These are phyloP conservation scores for Drosophila flavopinicola DNA, from an alignment of 2,888 invertebrate genomes.

Conservation along the genomic window DNA sequence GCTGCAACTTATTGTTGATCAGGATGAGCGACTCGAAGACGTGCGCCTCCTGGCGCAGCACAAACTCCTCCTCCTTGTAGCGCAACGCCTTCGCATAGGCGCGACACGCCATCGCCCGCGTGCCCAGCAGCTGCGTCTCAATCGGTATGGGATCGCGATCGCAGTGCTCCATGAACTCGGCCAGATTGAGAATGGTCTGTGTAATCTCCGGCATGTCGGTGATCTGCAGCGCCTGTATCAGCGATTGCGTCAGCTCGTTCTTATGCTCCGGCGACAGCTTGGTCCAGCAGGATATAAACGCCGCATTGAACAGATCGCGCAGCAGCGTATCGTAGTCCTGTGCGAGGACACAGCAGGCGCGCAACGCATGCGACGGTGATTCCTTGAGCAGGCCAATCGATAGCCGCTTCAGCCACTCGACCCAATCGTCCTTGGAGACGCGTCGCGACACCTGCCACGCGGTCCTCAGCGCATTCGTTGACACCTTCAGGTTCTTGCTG, in stretches of 20 bases:
- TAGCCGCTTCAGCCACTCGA: conserved; percentile 97
- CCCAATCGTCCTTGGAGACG: conserved; percentile 99
- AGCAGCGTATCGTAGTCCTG: conserved; percentile 98
- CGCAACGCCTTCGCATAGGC: conserved; percentile 88
- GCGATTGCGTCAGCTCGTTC: conserved; percentile 92
- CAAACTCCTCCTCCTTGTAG: conserved; percentile 96
- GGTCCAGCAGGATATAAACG: conserved; percentile 99
- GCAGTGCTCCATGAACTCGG: conserved; percentile 99
- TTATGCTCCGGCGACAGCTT: conserved; percentile 92
- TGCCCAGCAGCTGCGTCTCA: conserved; percentile 93
- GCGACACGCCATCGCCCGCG: conserved; percentile 97
- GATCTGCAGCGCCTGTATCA: conserved; percentile 95
- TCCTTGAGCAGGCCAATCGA: conserved; percentile 97
- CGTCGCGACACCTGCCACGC: conserved; percentile 96
- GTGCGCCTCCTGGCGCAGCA: conserved; percentile 91
- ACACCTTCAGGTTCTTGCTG: conserved; percentile 92
- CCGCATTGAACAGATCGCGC: conserved; percentile 98
- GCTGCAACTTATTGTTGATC: conserved; percentile 99
- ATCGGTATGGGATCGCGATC: conserved; percentile 97
- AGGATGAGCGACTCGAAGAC: conserved; percentile 97
- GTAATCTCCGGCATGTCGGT: conserved; percentile 98
- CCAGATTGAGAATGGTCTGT: conserved; percentile 97
- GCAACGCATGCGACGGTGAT: conserved; percentile 96
- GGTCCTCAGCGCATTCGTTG: conserved; percentile 92
- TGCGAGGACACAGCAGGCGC: conserved; percentile 95